Conservation (phyloP, 2,797 vertebrate species). For the Eremophila alpestris region DNA sequence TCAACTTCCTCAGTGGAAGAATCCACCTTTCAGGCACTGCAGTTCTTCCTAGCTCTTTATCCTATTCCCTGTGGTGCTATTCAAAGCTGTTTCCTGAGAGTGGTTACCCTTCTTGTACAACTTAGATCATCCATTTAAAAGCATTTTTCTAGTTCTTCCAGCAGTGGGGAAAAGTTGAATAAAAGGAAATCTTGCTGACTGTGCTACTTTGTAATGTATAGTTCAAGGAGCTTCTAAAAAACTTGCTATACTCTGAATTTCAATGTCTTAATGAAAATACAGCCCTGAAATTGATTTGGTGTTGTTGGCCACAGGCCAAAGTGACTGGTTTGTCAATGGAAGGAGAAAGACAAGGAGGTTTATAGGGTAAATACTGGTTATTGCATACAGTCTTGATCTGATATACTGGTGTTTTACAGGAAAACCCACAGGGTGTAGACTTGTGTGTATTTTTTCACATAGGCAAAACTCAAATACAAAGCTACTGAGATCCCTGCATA, state of each 20-base stretch:
- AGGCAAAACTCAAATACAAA: not conserved
- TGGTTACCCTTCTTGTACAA: not conserved
- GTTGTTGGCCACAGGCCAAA: not conserved
- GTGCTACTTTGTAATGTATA: not conserved
- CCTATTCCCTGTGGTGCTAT: not conserved
- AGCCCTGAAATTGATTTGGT: not conserved
- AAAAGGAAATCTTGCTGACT: not conserved
- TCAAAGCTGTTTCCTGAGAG: slow-evolving; percentile 24
- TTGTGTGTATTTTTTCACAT: not conserved
- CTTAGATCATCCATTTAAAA: not conserved
- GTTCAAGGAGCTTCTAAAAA: not conserved
- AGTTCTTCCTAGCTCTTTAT: not conserved
- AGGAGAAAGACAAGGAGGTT: not conserved
- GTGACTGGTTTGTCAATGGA: not conserved
- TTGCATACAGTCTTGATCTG: not conserved
- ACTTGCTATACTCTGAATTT: not conserved
- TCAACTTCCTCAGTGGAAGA: not conserved
- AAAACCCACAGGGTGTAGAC: not conserved
- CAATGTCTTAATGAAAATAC: not conserved
- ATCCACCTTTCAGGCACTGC: not conserved
- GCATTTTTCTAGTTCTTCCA: not conserved
- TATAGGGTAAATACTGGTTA: not conserved
- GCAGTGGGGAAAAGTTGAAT: not conserved
- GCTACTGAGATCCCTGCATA: not conserved
- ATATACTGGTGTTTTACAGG: not conserved